Evolutionary conservation across 2,888 invertebrate species (phyloP).

Genomic region (Trisateles emortualis): DNA sequence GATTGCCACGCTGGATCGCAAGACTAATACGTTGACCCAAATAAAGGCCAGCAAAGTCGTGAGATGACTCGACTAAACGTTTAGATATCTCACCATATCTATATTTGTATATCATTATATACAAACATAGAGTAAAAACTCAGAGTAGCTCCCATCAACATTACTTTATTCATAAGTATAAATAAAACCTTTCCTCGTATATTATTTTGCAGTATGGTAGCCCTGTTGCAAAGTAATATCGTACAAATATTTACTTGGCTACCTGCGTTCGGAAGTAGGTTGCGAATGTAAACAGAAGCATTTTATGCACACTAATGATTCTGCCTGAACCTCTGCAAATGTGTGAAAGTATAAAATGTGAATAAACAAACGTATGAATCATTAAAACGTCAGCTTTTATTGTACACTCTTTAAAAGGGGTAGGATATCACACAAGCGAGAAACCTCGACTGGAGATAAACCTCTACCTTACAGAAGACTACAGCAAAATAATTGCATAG

Average conservation of each 20-base stretch:
- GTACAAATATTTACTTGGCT: conserved; percentile 35
- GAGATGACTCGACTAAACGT: too few relatives aligned
- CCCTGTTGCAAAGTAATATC: conserved; percentile 26
- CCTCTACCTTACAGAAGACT: too few relatives aligned
- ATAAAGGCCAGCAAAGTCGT: too few relatives aligned
- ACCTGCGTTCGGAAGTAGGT: conserved; percentile 36
- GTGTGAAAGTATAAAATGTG: not conserved
- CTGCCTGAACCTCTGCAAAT: conserved; percentile 8
- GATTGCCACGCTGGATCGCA: too few relatives aligned
- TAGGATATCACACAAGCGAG: too few relatives aligned
- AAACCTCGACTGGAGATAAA: too few relatives aligned
- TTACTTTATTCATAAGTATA: not conserved
- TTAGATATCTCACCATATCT: too few relatives aligned
- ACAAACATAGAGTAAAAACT: not conserved
- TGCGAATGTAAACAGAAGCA: conserved; percentile 33
- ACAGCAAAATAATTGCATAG: too few relatives aligned
- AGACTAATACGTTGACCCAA: too few relatives aligned
- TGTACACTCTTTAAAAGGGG: too few relatives aligned
- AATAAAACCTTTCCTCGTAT: not conserved
- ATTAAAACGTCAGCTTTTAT: too few relatives aligned
- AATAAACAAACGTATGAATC: too few relatives aligned
- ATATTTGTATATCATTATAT: not conserved
- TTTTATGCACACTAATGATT: conserved; percentile 41
- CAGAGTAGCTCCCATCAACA: not conserved
- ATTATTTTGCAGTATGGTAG: not conserved